These are phyloP conservation scores for Torymus aiolomorphi DNA, from an alignment of 2,888 invertebrate genomes.

Conservation along the genomic window DNA sequence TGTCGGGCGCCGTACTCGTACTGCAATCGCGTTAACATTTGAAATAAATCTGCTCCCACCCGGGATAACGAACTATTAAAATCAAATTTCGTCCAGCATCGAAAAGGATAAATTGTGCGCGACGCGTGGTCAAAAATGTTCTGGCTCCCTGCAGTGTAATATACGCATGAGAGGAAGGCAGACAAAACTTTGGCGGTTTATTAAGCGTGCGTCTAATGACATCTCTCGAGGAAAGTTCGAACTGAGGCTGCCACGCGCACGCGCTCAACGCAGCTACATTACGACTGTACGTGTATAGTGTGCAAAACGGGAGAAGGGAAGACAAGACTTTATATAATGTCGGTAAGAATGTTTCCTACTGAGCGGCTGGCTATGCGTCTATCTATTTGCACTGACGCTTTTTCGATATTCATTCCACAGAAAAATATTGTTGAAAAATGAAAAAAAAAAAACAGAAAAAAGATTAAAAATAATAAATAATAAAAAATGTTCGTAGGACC, in stretches of 20 bases:
- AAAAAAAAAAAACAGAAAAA: slow-evolving; percentile 8
- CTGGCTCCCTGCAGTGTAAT: background rate
- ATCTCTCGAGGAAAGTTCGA: slow-evolving; percentile 53
- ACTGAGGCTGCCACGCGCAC: slow-evolving; percentile 41
- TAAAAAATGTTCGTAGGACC: background rate
- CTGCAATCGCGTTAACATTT: slow-evolving; percentile 9
- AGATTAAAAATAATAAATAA: background rate
- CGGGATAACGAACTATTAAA: slow-evolving; percentile 38
- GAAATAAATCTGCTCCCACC: slow-evolving; percentile 36
- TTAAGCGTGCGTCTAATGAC: slow-evolving; percentile 61
- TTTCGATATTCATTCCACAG: background rate
- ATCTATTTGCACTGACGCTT: background rate
- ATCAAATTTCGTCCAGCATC: slow-evolving; percentile 30
- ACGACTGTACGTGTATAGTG: background rate
- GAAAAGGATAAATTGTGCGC: slow-evolving; percentile 32
- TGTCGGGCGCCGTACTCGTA: background rate
- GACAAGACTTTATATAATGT: slow-evolving; percentile 24
- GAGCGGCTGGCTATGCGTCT: background rate
- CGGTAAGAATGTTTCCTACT: slow-evolving; percentile 57
- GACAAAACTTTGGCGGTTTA: slow-evolving; percentile 68
- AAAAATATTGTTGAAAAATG: no score
- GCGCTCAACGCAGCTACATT: slow-evolving; percentile 35
- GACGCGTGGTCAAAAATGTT: slow-evolving; percentile 22
- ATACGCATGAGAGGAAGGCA: background rate
- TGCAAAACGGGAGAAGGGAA: background rate